phyloP scores from a whole-genome alignment of 2,888 invertebrate species.

The Papilio elwesi region DNA sequence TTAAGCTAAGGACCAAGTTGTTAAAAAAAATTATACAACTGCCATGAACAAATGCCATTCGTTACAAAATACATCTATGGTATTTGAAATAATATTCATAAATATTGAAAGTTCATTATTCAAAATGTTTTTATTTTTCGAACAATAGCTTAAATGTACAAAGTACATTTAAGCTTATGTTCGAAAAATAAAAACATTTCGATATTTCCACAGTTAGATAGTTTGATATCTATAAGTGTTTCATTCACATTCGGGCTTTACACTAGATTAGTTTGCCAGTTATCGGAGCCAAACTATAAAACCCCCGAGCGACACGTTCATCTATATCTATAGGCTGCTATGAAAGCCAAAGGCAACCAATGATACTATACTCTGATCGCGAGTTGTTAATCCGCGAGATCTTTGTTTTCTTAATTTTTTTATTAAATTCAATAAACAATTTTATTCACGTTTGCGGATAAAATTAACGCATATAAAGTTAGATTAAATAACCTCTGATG shows the following conservation, averaged over 20 bases:
- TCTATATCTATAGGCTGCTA: slow-evolving; percentile 4
- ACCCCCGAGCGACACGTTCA: background rate
- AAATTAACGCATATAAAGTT: no score
- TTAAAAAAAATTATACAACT: no score
- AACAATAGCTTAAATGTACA: no score
- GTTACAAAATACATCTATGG: no score
- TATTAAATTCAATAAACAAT: no score
- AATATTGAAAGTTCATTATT: no score
- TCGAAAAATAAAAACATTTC: background rate
- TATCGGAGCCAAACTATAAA: slow-evolving; percentile 4
- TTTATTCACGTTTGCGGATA: no score
- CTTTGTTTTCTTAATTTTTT: background rate
- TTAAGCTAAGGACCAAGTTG: no score
- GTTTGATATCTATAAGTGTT: background rate
- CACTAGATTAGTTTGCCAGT: background rate
- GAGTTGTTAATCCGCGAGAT: background rate
- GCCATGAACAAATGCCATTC: no score
- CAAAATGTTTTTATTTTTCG: no score
- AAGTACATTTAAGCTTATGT: background rate
- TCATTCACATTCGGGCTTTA: slow-evolving; percentile 1
- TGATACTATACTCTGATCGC: background rate
- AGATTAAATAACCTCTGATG: no score
- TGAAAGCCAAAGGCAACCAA: slow-evolving; percentile 2
- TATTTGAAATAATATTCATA: no score
- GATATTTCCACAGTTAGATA: background rate